These are phyloP conservation scores for Tachina fera DNA, from an alignment of 2,888 invertebrate genomes.

Conservation along the genomic window DNA sequence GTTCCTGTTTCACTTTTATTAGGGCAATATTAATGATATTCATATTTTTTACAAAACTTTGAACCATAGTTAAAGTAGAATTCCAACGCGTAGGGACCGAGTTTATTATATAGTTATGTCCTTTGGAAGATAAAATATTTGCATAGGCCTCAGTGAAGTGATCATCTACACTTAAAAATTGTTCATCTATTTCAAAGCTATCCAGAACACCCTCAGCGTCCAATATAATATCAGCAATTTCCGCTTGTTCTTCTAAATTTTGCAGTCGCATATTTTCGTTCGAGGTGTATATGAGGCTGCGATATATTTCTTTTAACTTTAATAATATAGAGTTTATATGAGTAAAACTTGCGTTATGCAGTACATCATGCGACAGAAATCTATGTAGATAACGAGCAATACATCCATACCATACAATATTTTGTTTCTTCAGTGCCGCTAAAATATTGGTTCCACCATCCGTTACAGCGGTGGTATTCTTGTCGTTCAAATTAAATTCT, in stretches of 20 bases:
- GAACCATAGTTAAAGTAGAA: not conserved
- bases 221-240: not conserved
- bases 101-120: not conserved
- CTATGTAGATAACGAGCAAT: not conserved
- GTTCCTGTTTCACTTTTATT: conserved; percentile 1
- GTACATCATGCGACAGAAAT: conserved; percentile 6
- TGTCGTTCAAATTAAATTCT: not conserved
- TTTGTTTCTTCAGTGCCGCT: not conserved
- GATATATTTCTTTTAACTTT: conserved; percentile 25
- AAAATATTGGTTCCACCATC: not conserved
- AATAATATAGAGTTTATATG: not conserved
- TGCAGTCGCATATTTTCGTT: conserved; percentile 23
- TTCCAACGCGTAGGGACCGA: not conserved
- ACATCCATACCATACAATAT: not conserved
- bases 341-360: not conserved
- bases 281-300: conserved; percentile 22
- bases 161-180: conserved; percentile 6
- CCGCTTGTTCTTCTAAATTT: conserved; percentile 9
- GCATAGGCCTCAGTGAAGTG: not conserved
- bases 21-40: conserved; percentile 5
- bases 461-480: not conserved
- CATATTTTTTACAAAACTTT: conserved; percentile 20
- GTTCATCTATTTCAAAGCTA: not conserved
- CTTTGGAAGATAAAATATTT: no score
- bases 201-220: conserved; percentile 4